These are phyloP conservation scores for Anoplophora glabripennis DNA, from an alignment of 1,140 invertebrate species.

Conservation along the genomic window DNA sequence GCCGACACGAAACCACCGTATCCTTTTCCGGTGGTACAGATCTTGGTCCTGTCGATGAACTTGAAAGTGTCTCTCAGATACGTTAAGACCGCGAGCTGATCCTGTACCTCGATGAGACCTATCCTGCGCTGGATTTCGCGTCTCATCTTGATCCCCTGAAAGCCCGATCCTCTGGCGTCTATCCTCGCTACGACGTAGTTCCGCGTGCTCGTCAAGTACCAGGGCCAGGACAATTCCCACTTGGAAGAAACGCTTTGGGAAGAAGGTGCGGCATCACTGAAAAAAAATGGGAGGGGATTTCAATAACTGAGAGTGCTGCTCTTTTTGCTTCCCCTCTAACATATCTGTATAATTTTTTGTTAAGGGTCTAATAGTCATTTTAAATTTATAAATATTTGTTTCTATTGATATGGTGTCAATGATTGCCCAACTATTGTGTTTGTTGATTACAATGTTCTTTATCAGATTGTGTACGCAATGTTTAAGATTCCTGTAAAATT, in stretches of 20 bases:
- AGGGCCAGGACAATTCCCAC: slow-evolving; percentile 72
- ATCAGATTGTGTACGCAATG: too few species aligned
- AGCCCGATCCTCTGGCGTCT: slow-evolving; percentile 75
- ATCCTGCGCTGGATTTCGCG: slow-evolving; percentile 67
- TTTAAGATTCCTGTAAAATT: too few species aligned
- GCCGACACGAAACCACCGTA: slow-evolving; percentile 71
- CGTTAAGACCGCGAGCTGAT: slow-evolving; percentile 81
- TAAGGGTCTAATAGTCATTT: too few species aligned
- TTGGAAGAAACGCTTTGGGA: slow-evolving; percentile 72
- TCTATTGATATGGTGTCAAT: too few species aligned
- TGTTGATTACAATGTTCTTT: too few species aligned
- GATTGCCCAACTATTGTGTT: too few species aligned
- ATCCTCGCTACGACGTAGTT: slow-evolving; percentile 77
- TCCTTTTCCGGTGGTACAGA: slow-evolving; percentile 71
- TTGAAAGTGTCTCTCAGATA: slow-evolving; percentile 69
- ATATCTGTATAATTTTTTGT: too few species aligned
- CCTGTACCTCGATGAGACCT: slow-evolving; percentile 69
- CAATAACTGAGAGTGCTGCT: too few species aligned
- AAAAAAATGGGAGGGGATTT: slow-evolving; percentile 19
- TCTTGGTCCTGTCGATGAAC: slow-evolving; percentile 69
- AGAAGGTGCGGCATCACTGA: slow-evolving; percentile 70
- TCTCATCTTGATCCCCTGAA: slow-evolving; percentile 70
- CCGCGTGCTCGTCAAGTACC: slow-evolving; percentile 71
- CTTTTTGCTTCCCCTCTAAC: too few species aligned
- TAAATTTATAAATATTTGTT: too few species aligned